Evolutionary conservation across 2,113 vertebrate genomes (phyloP).

Genomic region (Rhinolophus ferrumequinum): DNA sequence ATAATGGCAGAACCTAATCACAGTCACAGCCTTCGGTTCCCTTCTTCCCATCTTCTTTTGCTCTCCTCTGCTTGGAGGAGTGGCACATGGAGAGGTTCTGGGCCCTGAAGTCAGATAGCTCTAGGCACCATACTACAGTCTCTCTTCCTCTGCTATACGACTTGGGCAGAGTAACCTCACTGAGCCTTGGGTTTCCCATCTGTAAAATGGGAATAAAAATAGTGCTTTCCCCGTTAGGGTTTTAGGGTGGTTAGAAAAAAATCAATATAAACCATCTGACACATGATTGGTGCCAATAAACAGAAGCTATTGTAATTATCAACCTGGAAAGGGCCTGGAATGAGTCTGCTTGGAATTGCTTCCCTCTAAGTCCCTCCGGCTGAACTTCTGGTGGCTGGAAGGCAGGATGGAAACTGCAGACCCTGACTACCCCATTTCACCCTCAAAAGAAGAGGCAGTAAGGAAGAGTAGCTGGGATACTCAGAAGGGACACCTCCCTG

Average conservation of each 20-base stretch:
- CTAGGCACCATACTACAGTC: not conserved
- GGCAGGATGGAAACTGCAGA: not conserved
- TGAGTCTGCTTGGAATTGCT: not conserved
- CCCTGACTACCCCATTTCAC: not conserved
- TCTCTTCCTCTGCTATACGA: not conserved
- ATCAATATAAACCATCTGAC: not conserved
- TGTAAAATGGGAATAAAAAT: not conserved
- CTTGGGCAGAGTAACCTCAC: not conserved
- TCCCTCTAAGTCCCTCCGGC: not conserved
- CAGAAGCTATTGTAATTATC: not conserved
- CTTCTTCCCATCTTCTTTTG: not conserved
- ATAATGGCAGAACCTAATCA: too few relatives aligned
- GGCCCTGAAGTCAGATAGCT: not conserved
- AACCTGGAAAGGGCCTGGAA: not conserved
- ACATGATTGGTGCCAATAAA: not conserved
- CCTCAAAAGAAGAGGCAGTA: not conserved
- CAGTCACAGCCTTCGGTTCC: rapidly evolving
- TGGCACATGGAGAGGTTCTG: not conserved
- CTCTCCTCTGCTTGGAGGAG: not conserved
- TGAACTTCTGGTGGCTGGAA: not conserved
- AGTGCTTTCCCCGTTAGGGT: not conserved
- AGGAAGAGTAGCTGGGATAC: not conserved
- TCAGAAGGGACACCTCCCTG: not conserved
- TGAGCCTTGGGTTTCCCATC: not conserved
- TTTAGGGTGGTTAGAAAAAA: not conserved